Evolutionary conservation across 2,797 vertebrate species (phyloP).

Genomic region (Caiman crocodilus): DNA sequence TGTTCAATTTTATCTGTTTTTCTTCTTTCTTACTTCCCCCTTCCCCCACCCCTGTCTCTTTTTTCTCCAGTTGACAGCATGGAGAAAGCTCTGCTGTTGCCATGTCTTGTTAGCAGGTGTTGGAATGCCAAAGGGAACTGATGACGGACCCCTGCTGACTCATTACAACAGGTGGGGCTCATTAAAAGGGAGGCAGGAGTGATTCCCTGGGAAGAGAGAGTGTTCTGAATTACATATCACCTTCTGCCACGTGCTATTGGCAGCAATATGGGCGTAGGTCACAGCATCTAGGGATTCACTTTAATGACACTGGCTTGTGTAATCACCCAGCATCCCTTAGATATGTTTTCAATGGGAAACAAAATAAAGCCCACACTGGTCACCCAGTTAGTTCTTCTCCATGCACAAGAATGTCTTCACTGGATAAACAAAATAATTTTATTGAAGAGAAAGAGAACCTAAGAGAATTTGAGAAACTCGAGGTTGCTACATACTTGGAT

Average conservation of each 20-base stretch:
- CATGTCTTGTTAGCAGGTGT: fast-evolving
- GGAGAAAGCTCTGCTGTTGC: background rate
- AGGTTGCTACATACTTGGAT: background rate
- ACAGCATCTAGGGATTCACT: background rate
- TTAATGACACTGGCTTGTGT: background rate
- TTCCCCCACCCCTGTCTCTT: background rate
- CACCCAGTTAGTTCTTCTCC: background rate
- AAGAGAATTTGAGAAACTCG: background rate
- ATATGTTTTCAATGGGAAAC: background rate
- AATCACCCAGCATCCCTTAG: fast-evolving
- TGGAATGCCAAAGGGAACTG: fast-evolving
- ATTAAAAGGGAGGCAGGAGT: background rate
- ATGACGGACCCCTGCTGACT: fast-evolving
- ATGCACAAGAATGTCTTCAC: background rate
- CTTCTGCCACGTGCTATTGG: background rate
- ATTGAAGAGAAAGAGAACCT: background rate
- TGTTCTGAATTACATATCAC: background rate
- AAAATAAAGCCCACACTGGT: background rate
- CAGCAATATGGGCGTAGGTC: background rate
- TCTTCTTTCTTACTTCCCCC: background rate
- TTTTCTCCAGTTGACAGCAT: background rate
- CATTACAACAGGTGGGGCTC: fast-evolving
- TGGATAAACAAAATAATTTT: background rate
- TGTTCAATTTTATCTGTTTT: background rate
- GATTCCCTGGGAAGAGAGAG: fast-evolving